A percentile compares a stretch with the other conserved stretches of the same genome.
Evolutionary conservation across 1,140 invertebrate species (phyloP).

Genomic region (Coelopa frigida): DNA sequence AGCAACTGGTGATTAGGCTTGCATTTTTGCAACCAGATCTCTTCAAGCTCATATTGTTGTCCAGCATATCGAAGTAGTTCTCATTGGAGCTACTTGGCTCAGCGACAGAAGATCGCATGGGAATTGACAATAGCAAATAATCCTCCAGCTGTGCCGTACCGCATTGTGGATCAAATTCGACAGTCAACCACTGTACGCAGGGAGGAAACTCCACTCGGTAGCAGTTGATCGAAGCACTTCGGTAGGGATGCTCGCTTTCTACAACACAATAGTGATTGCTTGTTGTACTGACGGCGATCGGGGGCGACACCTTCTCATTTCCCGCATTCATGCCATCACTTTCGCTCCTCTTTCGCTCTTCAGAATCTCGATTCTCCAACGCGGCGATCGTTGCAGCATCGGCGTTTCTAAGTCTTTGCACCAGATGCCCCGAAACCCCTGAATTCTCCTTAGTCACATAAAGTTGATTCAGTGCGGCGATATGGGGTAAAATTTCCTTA

Average conservation of each 20-base stretch:
- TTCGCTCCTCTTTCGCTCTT: constrained; percentile 6
- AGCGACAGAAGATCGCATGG: constrained; percentile 38
- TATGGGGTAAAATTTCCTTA: constrained; percentile 83
- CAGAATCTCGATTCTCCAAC: constrained; percentile 17
- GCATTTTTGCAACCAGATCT: constrained; percentile 20
- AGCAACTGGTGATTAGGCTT: constrained; percentile 30
- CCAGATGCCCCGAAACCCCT: constrained; percentile 18
- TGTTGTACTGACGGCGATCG: constrained; percentile 53
- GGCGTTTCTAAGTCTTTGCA: constrained; percentile 11
- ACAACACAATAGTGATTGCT: constrained; percentile 84
- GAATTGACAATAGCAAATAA: constrained; percentile 79
- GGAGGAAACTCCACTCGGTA: constrained; percentile 86
- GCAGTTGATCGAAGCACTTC: constrained; percentile 77
- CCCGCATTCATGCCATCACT: constrained; percentile 11
- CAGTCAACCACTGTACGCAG: constrained; percentile 80
- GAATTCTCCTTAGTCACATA: constrained; percentile 46
- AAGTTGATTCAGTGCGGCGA: constrained; percentile 74
- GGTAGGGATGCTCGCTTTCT: constrained; percentile 96
- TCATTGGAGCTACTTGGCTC: constrained; percentile 17
- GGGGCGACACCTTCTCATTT: not conserved
- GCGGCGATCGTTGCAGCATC: constrained; percentile 2
- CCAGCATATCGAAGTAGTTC: constrained; percentile 34
- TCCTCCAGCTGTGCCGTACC: constrained; percentile 92
- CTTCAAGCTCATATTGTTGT: constrained; percentile 24
- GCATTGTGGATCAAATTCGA: constrained; percentile 90